phyloP scores from a whole-genome alignment of 1,140 invertebrate species.

The Steinernema khuongi region DNA sequence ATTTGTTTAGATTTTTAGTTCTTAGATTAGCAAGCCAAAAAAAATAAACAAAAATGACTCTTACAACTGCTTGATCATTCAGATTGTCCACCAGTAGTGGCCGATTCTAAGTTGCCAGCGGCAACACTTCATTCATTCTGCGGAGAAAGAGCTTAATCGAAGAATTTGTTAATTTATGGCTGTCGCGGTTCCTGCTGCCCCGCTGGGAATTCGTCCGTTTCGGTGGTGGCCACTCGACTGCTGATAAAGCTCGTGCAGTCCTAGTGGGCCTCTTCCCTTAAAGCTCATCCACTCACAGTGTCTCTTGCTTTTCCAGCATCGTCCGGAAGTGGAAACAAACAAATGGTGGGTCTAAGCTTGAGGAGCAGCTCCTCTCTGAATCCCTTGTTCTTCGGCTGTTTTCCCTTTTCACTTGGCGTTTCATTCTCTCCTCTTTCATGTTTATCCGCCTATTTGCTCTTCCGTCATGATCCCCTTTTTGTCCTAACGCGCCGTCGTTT shows the following conservation, averaged over 20 bases:
- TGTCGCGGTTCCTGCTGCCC: background rate
- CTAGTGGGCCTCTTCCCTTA: background rate
- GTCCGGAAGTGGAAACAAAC: background rate
- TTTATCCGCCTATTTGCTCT: background rate
- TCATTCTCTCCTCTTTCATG: background rate
- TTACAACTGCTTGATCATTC: too few relatives aligned
- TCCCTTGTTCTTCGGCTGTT: background rate
- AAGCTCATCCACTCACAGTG: too few relatives aligned
- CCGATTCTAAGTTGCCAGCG: too few relatives aligned
- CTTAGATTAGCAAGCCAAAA: too few relatives aligned
- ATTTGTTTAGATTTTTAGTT: too few relatives aligned
- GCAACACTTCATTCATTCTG: too few relatives aligned
- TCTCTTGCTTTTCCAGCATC: background rate
- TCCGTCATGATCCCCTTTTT: background rate
- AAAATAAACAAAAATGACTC: too few relatives aligned
- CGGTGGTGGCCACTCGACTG: background rate
- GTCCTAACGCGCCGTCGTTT: background rate
- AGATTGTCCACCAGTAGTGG: too few relatives aligned
- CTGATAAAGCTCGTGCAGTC: background rate
- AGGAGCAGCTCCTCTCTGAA: background rate
- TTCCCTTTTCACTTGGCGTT: background rate
- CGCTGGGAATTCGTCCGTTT: background rate
- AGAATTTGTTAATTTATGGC: slow-evolving; percentile 15
- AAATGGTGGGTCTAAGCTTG: slow-evolving; percentile 13
- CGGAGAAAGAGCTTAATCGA: background rate